phyloP scores from a whole-genome alignment of 2,113 vertebrate genomes.

The Alligator sinensis region DNA sequence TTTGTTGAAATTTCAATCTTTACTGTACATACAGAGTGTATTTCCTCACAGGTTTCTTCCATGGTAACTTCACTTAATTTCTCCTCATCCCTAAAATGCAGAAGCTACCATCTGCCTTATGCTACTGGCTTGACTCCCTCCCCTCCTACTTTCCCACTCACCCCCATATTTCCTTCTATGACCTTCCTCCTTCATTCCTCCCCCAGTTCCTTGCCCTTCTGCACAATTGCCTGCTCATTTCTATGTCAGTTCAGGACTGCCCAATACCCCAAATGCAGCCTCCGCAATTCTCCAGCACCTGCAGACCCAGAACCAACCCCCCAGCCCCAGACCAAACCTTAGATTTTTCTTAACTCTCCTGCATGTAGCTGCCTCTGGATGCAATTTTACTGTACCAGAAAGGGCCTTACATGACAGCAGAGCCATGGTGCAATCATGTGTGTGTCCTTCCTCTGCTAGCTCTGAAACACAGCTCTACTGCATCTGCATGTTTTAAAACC shows the following conservation, averaged over 20 bases:
- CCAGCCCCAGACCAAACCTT: accelerated
- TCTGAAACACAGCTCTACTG: no score
- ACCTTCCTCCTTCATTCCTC: neutral
- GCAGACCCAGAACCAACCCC: no score
- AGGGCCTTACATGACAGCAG: no score
- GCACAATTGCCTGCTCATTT: neutral
- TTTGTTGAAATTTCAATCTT: neutral
- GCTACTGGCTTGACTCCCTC: neutral
- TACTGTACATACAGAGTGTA: neutral
- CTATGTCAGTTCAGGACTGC: accelerated
- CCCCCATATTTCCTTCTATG: neutral
- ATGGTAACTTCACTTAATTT: slow-evolving; percentile 6
- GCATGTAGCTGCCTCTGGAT: neutral
- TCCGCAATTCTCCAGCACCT: neutral
- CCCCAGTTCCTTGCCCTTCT: neutral
- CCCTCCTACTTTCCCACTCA: neutral
- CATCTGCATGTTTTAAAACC: no score
- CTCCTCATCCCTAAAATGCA: neutral
- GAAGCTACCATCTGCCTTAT: neutral
- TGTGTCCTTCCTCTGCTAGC: no score
- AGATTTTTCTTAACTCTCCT: neutral
- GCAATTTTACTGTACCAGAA: no score
- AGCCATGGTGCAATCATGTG: no score
- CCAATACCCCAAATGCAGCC: accelerated
- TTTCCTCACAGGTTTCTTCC: neutral